phyloP scores from a whole-genome alignment of 2,888 invertebrate genomes.

The Lasioglossum oenotherae region DNA sequence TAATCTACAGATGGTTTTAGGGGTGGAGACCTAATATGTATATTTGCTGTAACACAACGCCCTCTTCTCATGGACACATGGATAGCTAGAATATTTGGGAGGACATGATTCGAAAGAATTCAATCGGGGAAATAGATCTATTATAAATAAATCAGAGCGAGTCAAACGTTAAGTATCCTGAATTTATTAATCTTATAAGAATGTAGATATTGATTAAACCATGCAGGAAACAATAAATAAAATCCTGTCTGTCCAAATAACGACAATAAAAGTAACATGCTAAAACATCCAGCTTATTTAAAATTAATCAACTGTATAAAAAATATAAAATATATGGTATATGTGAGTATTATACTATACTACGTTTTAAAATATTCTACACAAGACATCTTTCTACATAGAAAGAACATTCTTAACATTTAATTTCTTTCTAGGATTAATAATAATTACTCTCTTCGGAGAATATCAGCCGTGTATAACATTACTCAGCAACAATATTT shows the following conservation, averaged over 20 bases:
- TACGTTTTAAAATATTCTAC: background rate
- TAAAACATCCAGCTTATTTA: background rate
- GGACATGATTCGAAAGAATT: background rate
- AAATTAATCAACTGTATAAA: background rate
- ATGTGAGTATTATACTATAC: background rate
- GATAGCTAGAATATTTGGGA: background rate
- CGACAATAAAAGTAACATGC: background rate
- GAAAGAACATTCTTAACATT: background rate
- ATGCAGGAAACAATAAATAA: background rate
- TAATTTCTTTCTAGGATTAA: background rate
- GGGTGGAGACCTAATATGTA: background rate
- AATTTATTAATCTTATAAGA: background rate
- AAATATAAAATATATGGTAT: background rate
- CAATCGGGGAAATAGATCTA: background rate
- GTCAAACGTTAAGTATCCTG: background rate
- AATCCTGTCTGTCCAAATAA: background rate
- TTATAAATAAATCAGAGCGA: background rate
- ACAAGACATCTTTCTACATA: too few relatives aligned
- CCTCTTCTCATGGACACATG: background rate
- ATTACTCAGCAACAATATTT: constrained; percentile 57
- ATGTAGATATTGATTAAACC: background rate
- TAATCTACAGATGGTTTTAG: background rate
- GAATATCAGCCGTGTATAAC: background rate
- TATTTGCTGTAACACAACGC: background rate
- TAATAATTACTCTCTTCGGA: background rate